phyloP scores from a whole-genome alignment of 2,888 invertebrate species.

The Orthosia incerta region DNA sequence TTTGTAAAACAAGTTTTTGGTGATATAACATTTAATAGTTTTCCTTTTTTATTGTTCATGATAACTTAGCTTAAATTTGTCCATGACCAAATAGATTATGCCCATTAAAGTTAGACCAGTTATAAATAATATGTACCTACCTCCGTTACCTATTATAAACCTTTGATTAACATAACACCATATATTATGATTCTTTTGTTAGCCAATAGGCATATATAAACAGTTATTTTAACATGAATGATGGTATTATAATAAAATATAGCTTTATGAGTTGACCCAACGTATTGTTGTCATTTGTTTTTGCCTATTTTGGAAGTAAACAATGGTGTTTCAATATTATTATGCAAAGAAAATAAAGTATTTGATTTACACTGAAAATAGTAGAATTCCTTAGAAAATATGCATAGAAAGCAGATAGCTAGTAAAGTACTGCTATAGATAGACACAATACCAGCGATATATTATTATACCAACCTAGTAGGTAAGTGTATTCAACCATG shows the following conservation, averaged over 20 bases:
- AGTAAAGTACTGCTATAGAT: background rate
- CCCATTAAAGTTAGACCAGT: constrained; percentile 34
- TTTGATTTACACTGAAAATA: background rate
- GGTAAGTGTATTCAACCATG: background rate
- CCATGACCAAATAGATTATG: constrained; percentile 30
- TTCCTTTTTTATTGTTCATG: too few species aligned
- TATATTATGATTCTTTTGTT: constrained; percentile 46
- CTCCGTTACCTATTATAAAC: constrained; percentile 40
- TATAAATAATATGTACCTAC: constrained; percentile 1
- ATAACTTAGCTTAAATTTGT: constrained; percentile 7
- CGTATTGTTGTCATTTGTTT: background rate
- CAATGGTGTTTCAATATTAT: background rate
- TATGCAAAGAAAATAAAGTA: background rate
- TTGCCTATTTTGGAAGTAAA: constrained; percentile 2
- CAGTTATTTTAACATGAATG: constrained; percentile 37
- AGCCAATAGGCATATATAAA: constrained; percentile 36
- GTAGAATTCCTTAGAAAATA: background rate
- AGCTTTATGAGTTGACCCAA: constrained; percentile 9
- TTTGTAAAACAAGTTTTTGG: too few species aligned
- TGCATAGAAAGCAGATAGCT: background rate
- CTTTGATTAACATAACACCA: constrained; percentile 51
- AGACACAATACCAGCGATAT: background rate
- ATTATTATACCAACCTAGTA: background rate
- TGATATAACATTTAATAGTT: too few species aligned
- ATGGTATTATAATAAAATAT: constrained; percentile 47